Evolutionary conservation across 2,888 invertebrate species (phyloP), one percentile per base, ranked within the genome.

Genomic region (Drosophila kanekoi): DNA sequence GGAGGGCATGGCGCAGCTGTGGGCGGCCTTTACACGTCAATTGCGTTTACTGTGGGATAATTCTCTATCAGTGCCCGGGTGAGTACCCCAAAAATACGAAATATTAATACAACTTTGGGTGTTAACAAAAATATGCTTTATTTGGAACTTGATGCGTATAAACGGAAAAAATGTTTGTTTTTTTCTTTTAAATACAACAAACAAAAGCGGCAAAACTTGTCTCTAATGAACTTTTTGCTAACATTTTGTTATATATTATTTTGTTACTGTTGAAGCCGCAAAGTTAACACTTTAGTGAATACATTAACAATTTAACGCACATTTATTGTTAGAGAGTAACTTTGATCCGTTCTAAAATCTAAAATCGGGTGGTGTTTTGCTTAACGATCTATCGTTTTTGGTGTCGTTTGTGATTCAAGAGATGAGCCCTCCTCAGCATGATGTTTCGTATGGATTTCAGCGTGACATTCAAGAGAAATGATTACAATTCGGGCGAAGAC

Each of bases 21-120:
- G 99, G 99, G 96, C 97, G 86, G 98, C 98, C 91, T 97, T 99
- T 90, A 95, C 96, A 0, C 95, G 97, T 81, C 98, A 98, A 91
- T 94, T 99, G 91, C 94, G 98, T 71, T 96, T 96, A 89, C 94
- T 98, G 32, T 98, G 98, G 96, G 98, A 99, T 86, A 95, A 95
- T 84, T 94, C 94, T 56, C 94, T 96, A 68, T 90, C 93, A 38
- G 94, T 98, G 77, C 96, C 97, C 20, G 98, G 98, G 98, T 98
- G 92, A 96, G 97, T 95, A 49, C 32, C 33, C 9, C 35, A 1
- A 8, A 0, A 2, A 37, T 4, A 6, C 10, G 16, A 13, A 20
- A 16, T 18, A 47, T 11, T 37, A 13, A 61, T 33, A 49, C 18
- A 8, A 23, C 40, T 9, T 8, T 0, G 16, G 9, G 40, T 4